Evolutionary conservation across 2,797 vertebrate species (phyloP).

Genomic region (Melanotaenia maccullochi): DNA sequence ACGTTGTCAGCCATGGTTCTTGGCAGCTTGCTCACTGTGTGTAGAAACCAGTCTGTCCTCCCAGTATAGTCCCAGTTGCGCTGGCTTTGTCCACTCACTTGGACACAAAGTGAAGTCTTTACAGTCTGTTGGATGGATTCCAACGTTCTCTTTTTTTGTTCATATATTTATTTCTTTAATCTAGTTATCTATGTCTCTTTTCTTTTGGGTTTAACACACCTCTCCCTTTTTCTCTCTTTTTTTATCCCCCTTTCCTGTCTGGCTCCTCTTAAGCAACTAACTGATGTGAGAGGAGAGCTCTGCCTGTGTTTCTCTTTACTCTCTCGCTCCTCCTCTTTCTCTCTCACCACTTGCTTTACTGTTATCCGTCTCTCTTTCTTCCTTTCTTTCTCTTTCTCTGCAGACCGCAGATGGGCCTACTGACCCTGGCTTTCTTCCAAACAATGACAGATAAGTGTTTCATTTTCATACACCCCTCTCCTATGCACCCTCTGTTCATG

Average conservation of each 20-base stretch:
- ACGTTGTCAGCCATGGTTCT: slow-evolving; percentile 81
- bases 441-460: slow-evolving; percentile 13
- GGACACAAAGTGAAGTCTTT: slow-evolving; percentile 31
- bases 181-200: background rate
- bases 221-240: background rate
- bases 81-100: slow-evolving; percentile 42
- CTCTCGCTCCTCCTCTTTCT: slow-evolving; percentile 61
- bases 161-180: slow-evolving; percentile 3
- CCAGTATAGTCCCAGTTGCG: slow-evolving; percentile 42
- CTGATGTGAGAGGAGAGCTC: slow-evolving; percentile 39
- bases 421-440: slow-evolving; percentile 29
- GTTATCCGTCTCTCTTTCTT: slow-evolving; percentile 21
- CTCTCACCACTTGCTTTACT: slow-evolving; percentile 24
- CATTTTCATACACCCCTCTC: background rate
- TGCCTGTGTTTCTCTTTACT: slow-evolving; percentile 44
- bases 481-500: background rate
- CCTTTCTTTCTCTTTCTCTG: slow-evolving; percentile 20
- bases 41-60: slow-evolving; percentile 49
- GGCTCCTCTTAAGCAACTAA: slow-evolving; percentile 8
- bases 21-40: slow-evolving; percentile 47
- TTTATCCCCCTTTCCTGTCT: slow-evolving; percentile 3
- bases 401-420: slow-evolving; percentile 59
- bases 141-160: slow-evolving; percentile 13
- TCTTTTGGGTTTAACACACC: background rate
- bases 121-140: slow-evolving; percentile 29